Percentiles rank a stretch among this genome's conserved stretches.
Conservation (phyloP, 1,140 invertebrate species). For the Brachionus calyciflorus region DNA sequence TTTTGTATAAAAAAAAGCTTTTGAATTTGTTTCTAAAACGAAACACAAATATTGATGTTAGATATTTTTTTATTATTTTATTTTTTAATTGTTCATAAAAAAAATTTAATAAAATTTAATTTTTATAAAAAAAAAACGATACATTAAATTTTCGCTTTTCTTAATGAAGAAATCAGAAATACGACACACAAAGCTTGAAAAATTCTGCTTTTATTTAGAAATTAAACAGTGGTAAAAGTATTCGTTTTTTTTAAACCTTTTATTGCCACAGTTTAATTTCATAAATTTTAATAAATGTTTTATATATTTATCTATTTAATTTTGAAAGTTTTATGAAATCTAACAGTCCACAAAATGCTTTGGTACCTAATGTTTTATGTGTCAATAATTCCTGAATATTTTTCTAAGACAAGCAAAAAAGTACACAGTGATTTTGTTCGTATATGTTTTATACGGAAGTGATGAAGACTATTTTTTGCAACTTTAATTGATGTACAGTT, state of each 20-base stretch:
- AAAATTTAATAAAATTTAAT: background rate
- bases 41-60: background rate
- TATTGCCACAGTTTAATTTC: no score
- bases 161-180: no score
- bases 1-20: background rate
- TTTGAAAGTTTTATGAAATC: background rate
- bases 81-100: background rate
- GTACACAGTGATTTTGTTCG: no score
- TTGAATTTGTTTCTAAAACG: background rate
- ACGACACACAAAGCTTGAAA: no score
- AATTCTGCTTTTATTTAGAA: no score
- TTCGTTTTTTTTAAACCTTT: background rate
- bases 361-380: background rate
- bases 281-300: background rate
- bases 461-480: no score
- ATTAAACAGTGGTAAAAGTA: no score
- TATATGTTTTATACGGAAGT: no score
- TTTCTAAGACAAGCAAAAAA: no score
- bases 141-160: no score
- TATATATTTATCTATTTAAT: background rate
- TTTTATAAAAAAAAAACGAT: background rate
- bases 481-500: no score
- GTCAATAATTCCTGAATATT: conserved; percentile 8
- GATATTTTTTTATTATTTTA: background rate
- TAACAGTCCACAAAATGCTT: background rate